phyloP scores from a whole-genome alignment of 2,797 vertebrate species.

The Cossypha dichroa region DNA sequence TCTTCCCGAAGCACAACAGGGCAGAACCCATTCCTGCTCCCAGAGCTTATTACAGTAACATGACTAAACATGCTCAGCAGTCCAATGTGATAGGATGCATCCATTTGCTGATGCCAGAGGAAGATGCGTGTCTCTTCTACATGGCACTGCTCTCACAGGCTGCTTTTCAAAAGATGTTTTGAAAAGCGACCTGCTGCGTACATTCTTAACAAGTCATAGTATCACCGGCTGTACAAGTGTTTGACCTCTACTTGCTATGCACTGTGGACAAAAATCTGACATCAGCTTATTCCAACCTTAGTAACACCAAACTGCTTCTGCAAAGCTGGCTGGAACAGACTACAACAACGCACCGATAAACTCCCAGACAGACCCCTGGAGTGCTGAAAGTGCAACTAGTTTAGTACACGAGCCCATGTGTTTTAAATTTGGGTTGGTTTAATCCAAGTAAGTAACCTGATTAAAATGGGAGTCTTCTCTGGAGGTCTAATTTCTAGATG shows the following conservation, averaged over 20 bases:
- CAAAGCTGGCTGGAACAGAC: background rate
- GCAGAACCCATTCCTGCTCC: constrained; percentile 24
- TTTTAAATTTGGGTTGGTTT: constrained; percentile 46
- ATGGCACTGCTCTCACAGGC: constrained; percentile 39
- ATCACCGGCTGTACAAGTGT: constrained; percentile 31
- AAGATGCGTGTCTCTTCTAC: constrained; percentile 49
- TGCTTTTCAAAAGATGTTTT: constrained; percentile 62
- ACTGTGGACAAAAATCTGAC: constrained; percentile 55
- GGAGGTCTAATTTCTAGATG: constrained; percentile 29
- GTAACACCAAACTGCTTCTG: constrained; percentile 41
- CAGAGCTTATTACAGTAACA: constrained; percentile 45
- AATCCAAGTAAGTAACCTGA: constrained; percentile 48
- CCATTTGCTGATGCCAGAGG: constrained; percentile 57
- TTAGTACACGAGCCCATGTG: background rate
- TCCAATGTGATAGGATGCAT: constrained; percentile 41
- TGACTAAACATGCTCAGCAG: constrained; percentile 38
- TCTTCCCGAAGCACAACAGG: background rate
- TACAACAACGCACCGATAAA: background rate
- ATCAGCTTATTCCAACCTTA: constrained; percentile 65
- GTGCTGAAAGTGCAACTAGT: constrained; percentile 26
- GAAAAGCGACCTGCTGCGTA: constrained; percentile 56
- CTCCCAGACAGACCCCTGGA: background rate
- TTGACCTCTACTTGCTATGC: constrained; percentile 60
- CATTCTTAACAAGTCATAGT: constrained; percentile 63
- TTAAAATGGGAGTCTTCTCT: constrained; percentile 51